Percentiles rank a stretch among this genome's conserved stretches.
Evolutionary conservation across 2,797 vertebrate genomes (phyloP).

Genomic region (Gastrophryne carolinensis): DNA sequence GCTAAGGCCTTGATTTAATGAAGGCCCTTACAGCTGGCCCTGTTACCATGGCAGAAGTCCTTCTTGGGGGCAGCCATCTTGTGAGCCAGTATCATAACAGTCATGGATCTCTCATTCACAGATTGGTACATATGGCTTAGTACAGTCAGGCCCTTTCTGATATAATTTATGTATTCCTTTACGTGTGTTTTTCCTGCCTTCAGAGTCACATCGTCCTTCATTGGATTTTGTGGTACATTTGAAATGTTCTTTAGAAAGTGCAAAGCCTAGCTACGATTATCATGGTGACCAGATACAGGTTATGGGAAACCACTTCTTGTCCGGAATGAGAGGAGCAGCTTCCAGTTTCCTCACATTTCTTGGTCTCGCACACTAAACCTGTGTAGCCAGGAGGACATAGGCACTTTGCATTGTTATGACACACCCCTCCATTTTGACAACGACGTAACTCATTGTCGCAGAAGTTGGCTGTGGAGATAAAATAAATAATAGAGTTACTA

Average conservation of each 20-base stretch:
- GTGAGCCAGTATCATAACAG: conserved; percentile 66
- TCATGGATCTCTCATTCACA: conserved; percentile 68
- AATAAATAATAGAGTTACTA: conserved; percentile 1
- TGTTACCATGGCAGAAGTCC: conserved; percentile 58
- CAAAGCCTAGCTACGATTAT: conserved; percentile 62
- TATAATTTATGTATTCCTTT: conserved; percentile 42
- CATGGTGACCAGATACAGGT: conserved; percentile 63
- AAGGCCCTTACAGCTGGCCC: conserved; percentile 61
- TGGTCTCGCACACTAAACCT: conserved; percentile 89
- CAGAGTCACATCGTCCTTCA: conserved; percentile 20
- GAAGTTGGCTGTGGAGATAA: conserved; percentile 79
- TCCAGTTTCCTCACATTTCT: conserved; percentile 82
- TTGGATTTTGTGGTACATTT: conserved; percentile 44
- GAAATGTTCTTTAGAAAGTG: conserved; percentile 66
- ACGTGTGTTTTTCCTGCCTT: conserved; percentile 25
- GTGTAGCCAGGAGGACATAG: conserved; percentile 80
- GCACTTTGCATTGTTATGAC: conserved; percentile 86
- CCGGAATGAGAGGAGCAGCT: conserved; percentile 73
- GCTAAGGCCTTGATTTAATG: conserved; percentile 59
- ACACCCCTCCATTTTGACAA: conserved; percentile 93
- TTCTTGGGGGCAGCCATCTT: conserved; percentile 66
- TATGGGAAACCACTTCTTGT: conserved; percentile 47
- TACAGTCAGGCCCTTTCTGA: conserved; percentile 71
- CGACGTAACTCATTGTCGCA: conserved; percentile 93
- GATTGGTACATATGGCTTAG: conserved; percentile 88